phyloP scores from a whole-genome alignment of 2,113 vertebrate genomes.

The Tyrannus savana region DNA sequence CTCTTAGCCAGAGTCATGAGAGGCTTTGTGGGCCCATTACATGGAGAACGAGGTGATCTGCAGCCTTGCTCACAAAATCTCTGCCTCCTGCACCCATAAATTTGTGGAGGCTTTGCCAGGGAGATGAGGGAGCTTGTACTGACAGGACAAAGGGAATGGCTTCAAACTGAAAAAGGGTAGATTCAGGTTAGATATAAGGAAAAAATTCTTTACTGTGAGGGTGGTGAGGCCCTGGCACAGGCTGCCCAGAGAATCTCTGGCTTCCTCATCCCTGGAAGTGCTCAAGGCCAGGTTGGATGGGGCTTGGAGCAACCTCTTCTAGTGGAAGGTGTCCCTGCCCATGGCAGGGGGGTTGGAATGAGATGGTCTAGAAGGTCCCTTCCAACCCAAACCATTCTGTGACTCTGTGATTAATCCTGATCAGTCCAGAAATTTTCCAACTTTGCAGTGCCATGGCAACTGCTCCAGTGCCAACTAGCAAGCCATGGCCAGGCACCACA shows the following conservation, averaged over 20 bases:
- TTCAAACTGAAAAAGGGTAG: background rate
- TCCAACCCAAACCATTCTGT: background rate
- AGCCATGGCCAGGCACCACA: background rate
- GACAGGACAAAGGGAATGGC: background rate
- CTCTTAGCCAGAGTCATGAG: background rate
- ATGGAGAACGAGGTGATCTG: background rate
- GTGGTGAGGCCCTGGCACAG: background rate
- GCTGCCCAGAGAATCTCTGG: background rate
- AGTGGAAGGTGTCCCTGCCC: background rate
- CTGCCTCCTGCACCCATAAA: background rate
- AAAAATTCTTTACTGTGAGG: background rate
- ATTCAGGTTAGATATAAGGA: background rate
- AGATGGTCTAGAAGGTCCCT: background rate
- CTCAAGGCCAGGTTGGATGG: background rate
- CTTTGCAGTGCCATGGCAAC: conserved; percentile 2
- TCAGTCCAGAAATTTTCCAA: background rate
- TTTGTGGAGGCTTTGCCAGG: background rate
- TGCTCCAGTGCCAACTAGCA: background rate
- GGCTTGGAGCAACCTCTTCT: background rate
- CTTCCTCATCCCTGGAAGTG: background rate
- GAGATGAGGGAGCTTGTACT: background rate
- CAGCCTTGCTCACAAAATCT: background rate
- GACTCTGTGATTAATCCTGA: background rate
- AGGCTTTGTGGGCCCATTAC: background rate
- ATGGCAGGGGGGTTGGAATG: background rate